Percentiles rank a stretch among this genome's conserved stretches.
Evolutionary conservation across 1,140 invertebrate genomes (phyloP).

Genomic region (Hyphantria cunea): DNA sequence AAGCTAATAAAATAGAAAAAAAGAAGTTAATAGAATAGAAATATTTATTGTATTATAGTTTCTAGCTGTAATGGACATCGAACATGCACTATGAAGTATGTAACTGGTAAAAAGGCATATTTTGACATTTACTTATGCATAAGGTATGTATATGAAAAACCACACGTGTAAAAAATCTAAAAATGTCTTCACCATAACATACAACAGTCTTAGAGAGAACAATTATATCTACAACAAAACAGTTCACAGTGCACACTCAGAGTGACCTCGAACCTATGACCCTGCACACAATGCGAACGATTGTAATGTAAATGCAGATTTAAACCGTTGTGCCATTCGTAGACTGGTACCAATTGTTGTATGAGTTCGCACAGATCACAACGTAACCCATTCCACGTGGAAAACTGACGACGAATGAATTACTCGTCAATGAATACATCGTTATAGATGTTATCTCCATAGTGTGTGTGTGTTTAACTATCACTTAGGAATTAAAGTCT

Average conservation of each 20-base stretch:
- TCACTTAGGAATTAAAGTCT: neutral
- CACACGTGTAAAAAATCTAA: no score
- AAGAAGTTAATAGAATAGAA: no score
- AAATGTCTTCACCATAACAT: no score
- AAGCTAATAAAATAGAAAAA: no score
- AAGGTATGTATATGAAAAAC: no score
- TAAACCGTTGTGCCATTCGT: conserved; percentile 41
- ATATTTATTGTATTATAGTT: no score
- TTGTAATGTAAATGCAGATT: conserved; percentile 63
- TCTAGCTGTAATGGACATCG: no score
- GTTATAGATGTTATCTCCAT: conserved; percentile 4
- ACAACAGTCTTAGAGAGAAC: no score
- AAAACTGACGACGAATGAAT: conserved; percentile 11
- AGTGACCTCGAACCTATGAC: conserved; percentile 67
- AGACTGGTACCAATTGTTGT: conserved; percentile 45
- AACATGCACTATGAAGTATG: neutral
- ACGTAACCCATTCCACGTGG: conserved; percentile 18
- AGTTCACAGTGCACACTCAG: conserved; percentile 37
- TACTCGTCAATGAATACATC: neutral
- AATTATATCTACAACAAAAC: conserved; percentile 5
- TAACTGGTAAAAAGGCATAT: no score
- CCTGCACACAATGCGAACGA: conserved; percentile 59
- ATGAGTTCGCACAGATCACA: conserved; percentile 12
- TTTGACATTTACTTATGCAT: no score
- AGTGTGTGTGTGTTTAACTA: neutral